phyloP scores from a whole-genome alignment of 2,888 invertebrate genomes.

The Conus canariensis region DNA sequence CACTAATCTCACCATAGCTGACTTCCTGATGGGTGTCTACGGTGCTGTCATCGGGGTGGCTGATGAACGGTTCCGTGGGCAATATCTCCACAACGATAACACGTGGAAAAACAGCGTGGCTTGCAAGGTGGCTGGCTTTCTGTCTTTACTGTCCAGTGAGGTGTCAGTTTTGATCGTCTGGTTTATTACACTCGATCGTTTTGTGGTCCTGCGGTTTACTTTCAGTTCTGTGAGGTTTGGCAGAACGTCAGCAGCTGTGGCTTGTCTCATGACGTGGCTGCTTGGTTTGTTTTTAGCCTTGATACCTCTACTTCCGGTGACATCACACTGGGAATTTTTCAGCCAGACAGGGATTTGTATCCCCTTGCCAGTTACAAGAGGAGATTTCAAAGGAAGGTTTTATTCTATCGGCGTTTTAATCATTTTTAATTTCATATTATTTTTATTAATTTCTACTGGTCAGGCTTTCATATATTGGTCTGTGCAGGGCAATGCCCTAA shows the following conservation, averaged over 20 bases:
- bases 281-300: neutral
- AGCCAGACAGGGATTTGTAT: constrained; percentile 11
- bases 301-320: neutral
- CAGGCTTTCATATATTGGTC: neutral
- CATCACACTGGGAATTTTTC: constrained; percentile 10
- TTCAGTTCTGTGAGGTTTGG: neutral
- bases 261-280: neutral
- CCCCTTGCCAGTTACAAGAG: neutral
- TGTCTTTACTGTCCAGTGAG: constrained; percentile 8
- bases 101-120: neutral
- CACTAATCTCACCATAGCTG: neutral
- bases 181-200: neutral
- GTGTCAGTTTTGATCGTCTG: neutral
- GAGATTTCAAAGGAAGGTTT: neutral
- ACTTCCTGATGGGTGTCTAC: constrained; percentile 8
- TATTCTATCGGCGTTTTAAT: neutral
- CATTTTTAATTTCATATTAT: neutral
- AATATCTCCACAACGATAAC: neutral
- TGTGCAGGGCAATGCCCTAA: neutral
- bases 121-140: neutral
- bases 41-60: neutral
- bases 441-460: neutral
- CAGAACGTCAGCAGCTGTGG: neutral
- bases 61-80: neutral
- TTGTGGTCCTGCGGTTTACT: neutral